Conservation (phyloP, 2,113 vertebrate species). For the Aythya baeri region DNA sequence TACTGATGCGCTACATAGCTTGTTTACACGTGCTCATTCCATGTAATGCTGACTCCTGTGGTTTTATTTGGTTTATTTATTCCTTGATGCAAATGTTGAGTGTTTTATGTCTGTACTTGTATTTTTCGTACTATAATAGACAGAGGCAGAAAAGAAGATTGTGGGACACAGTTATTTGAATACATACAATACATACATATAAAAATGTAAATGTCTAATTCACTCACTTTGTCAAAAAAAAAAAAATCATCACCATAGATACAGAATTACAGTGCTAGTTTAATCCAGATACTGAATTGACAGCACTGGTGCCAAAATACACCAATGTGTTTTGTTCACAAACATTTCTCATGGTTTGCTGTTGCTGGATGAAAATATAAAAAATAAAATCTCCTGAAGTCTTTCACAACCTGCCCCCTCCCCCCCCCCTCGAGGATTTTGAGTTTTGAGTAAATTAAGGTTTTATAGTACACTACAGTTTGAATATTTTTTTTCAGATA, state of each 20-base stretch:
- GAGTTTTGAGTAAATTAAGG: neutral
- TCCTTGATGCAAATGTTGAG: neutral
- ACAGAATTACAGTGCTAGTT: neutral
- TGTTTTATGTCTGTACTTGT: neutral
- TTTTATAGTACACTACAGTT: neutral
- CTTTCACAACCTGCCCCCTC: neutral
- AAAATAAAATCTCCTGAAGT: neutral
- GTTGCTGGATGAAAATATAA: neutral
- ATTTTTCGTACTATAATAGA: neutral
- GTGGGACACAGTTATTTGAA: neutral
- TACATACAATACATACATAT: no score
- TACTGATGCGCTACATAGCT: neutral
- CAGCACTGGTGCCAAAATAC: neutral
- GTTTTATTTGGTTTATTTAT: neutral
- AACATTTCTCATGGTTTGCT: neutral
- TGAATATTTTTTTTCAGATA: neutral
- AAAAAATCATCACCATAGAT: neutral
- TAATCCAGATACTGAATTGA: neutral
- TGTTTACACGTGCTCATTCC: neutral
- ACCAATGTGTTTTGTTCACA: neutral
- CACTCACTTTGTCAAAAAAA: neutral
- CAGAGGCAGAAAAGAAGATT: neutral
- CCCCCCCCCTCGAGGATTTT: neutral
- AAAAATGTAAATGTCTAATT: neutral
- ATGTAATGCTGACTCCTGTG: neutral